Evolutionary conservation across 2,888 invertebrate genomes (phyloP).

Genomic region (Stenolophus ochropezus): DNA sequence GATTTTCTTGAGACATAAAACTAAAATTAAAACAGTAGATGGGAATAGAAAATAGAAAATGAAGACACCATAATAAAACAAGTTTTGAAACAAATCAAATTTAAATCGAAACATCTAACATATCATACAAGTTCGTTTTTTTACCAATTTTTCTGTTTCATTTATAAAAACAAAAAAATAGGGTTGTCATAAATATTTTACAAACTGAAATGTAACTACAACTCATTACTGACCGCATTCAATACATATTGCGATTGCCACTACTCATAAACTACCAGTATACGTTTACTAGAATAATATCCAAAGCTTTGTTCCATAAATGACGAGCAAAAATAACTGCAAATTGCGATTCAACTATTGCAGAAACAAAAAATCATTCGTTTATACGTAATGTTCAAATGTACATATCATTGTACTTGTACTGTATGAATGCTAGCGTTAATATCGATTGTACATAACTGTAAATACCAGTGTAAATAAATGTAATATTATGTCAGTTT

Average conservation of each 20-base stretch:
- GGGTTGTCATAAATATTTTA: background rate
- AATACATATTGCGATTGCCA: constrained; percentile 1
- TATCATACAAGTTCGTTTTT: too few relatives aligned
- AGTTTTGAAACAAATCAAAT: too few relatives aligned
- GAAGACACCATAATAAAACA: too few relatives aligned
- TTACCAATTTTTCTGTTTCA: too few relatives aligned
- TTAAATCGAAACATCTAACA: too few relatives aligned
- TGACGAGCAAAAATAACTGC: background rate
- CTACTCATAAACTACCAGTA: constrained; percentile 5
- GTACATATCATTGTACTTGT: constrained; percentile 46
- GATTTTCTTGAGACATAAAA: too few relatives aligned
- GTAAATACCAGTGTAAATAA: constrained; percentile 40
- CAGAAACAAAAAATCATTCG: constrained; percentile 7
- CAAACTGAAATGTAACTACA: background rate
- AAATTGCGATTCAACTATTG: background rate
- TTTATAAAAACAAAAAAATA: background rate
- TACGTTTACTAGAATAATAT: constrained; percentile 35
- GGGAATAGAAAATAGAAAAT: too few relatives aligned
- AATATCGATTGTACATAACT: constrained; percentile 24
- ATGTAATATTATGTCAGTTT: constrained; percentile 21
- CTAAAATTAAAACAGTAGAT: too few relatives aligned
- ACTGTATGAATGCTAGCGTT: background rate
- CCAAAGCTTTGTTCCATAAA: constrained; percentile 4
- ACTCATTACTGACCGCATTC: background rate
- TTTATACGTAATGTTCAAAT: constrained; percentile 46